phyloP scores from a whole-genome alignment of 2,113 vertebrate genomes.

The Xenopus borealis region DNA sequence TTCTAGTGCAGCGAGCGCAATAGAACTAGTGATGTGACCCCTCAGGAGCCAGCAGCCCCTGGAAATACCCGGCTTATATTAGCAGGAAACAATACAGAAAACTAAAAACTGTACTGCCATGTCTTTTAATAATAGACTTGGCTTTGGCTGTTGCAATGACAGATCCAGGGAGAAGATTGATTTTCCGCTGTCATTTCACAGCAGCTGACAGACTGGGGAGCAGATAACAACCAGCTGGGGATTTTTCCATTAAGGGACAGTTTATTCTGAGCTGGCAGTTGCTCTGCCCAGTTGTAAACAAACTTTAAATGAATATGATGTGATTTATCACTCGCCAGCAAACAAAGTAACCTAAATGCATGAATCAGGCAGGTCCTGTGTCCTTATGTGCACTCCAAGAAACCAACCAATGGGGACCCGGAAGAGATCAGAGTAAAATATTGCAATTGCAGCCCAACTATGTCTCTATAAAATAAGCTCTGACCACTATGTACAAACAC shows the following conservation, averaged over 20 bases:
- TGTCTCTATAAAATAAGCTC: background rate
- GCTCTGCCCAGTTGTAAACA: background rate
- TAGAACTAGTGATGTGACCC: no score
- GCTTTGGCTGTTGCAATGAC: background rate
- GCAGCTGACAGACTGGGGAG: slow-evolving; percentile 4
- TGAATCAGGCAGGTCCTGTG: background rate
- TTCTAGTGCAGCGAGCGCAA: no score
- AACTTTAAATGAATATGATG: slow-evolving; percentile 15
- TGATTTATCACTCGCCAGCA: slow-evolving; percentile 1
- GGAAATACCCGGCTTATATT: no score
- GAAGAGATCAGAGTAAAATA: background rate
- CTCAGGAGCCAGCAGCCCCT: no score
- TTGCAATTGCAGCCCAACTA: background rate
- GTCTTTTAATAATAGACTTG: background rate
- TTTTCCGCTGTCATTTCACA: slow-evolving; percentile 2
- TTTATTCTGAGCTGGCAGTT: slow-evolving; percentile 1
- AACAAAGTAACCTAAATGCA: background rate
- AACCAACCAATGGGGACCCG: background rate
- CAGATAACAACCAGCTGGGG: slow-evolving; percentile 7
- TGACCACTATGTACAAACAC: no score
- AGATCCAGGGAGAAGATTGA: slow-evolving; percentile 1
- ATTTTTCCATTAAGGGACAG: slow-evolving; percentile 11
- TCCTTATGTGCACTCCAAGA: background rate
- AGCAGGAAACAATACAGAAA: background rate
- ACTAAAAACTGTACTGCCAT: background rate